These are phyloP conservation scores for Villa cingulata DNA, from an alignment of 2,888 invertebrate species.

Conservation along the genomic window DNA sequence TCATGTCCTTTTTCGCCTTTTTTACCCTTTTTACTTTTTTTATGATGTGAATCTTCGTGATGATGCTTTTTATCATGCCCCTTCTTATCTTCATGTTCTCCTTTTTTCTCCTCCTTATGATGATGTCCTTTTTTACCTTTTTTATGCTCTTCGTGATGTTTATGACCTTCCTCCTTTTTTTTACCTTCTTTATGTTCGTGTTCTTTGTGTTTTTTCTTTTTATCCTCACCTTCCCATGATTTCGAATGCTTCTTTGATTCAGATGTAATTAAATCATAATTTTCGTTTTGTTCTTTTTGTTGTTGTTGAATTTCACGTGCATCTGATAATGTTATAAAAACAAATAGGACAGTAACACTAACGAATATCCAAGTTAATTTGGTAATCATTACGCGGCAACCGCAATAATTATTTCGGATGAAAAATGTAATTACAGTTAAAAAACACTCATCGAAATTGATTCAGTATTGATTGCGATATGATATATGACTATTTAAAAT, in stretches of 20 bases:
- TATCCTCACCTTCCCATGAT: conserved; percentile 44
- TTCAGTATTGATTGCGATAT: not conserved
- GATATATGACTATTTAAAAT: too few relatives aligned
- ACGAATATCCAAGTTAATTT: conserved; percentile 14
- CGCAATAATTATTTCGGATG: not conserved
- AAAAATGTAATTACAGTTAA: not conserved
- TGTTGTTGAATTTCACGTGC: conserved; percentile 8
- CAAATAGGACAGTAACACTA: conserved; percentile 12
- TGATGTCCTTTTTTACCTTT: conserved; percentile 58
- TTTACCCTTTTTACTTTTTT: conserved; percentile 39
- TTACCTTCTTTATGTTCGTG: conserved; percentile 53
- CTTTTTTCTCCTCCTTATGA: conserved; percentile 45
- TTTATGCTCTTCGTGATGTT: conserved; percentile 52
- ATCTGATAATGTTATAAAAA: conserved; percentile 12
- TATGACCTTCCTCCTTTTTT: conserved; percentile 58
- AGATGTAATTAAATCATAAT: conserved; percentile 27
- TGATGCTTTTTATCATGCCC: conserved; percentile 40
- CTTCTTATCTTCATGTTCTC: conserved; percentile 38
- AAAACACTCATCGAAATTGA: not conserved
- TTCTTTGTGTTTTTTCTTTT: conserved; percentile 50
- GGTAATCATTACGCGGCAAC: conserved; percentile 12
- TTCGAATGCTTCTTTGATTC: conserved; percentile 30
- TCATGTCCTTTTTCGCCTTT: conserved; percentile 40
- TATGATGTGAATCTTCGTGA: conserved; percentile 36
- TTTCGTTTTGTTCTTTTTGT: not conserved